Evolutionary conservation across 1,140 invertebrate species (phyloP), one percentile per base, ranked within the genome.

Genomic region (Nylanderia fulva): DNA sequence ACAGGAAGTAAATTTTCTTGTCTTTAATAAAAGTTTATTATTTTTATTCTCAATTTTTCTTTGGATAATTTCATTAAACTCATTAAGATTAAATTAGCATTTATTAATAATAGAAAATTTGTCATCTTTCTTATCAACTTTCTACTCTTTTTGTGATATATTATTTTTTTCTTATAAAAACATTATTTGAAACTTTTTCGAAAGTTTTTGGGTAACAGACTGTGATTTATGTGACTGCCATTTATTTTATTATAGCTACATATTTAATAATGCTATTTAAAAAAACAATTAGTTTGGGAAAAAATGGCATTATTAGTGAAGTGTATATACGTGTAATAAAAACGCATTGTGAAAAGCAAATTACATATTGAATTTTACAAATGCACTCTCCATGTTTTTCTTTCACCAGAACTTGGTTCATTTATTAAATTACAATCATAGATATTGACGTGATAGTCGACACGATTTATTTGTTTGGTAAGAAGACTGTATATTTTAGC

Each of bases 361-460:
- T 18, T 33, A 66, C 39, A 54, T n/a, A n/a, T 39, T 39, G 61
- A 79, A 54, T 79, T 66, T 3, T n/a, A n/a, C 33, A 77, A 77
- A 77, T 77, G 75, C 45, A n/a, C 60, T 29, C 33, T 21, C 29
- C 29, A 33, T 33, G 29, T 33, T 15, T 36, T 61, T 61, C 15
- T 8, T 64, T 24, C 11, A 7, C n/a, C 13, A 18, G 42, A 52
- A 36, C 27, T 27, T 48, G 27, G 6, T 48, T 64, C 79, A 90
- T 91, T 89, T 89, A 91, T 91, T 91, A 88, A 87, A 88, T 90
- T 90, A 87, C 90, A 88, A 87, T 87, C 88, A 83, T 58, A 66
- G 48, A 66, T 88, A 91, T 91, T 91, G 91, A 91, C 87, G 86
- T 86, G 80, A 71, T 68, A 29, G 63, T 21, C 54, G 66, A 75